Conservation (phyloP, 2,888 invertebrate genomes). For the Drosophila tripunctata region DNA sequence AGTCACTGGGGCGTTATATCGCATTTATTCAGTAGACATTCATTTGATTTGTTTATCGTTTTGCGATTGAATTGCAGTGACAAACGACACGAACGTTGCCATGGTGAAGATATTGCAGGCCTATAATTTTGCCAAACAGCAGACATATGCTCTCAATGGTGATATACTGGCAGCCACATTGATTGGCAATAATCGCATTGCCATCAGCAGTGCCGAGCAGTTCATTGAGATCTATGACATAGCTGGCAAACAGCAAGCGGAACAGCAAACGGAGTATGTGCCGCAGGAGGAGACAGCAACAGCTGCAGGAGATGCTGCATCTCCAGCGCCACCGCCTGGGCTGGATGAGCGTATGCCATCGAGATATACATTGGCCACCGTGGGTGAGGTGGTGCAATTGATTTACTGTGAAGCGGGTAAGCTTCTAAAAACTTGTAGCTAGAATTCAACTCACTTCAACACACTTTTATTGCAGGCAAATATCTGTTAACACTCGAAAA, state of each 20-base stretch:
- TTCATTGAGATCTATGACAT: conserved; percentile 83
- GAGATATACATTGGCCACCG: conserved; percentile 88
- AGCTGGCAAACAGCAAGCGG: conserved; percentile 61
- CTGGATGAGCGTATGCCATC: conserved; percentile 70
- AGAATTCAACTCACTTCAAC: too few species aligned
- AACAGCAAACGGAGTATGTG: conserved; percentile 34
- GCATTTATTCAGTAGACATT: conserved; percentile 26
- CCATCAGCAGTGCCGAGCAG: conserved; percentile 83
- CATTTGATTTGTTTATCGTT: conserved; percentile 9
- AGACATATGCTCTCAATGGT: conserved; percentile 82
- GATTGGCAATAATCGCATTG: conserved; percentile 81
- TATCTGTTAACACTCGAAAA: conserved; percentile 82
- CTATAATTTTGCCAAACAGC: conserved; percentile 83
- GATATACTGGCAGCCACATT: conserved; percentile 82
- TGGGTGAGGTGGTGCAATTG: conserved; percentile 89
- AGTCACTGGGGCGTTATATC: conserved; percentile 70
- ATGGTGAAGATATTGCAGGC: conserved; percentile 84
- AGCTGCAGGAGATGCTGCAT: conserved; percentile 34
- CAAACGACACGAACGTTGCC: conserved; percentile 20
- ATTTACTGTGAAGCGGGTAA: conserved; percentile 88
- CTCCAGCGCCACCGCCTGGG: conserved; percentile 26
- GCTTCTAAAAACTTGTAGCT: too few species aligned
- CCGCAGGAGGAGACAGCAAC: conserved; percentile 23
- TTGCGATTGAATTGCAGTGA: conserved; percentile 29
- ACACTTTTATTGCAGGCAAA: conserved; percentile 79